Base-by-base conservation (phyloP, 2,797 vertebrate genomes). In the Telmatherina bonti region DNA sequence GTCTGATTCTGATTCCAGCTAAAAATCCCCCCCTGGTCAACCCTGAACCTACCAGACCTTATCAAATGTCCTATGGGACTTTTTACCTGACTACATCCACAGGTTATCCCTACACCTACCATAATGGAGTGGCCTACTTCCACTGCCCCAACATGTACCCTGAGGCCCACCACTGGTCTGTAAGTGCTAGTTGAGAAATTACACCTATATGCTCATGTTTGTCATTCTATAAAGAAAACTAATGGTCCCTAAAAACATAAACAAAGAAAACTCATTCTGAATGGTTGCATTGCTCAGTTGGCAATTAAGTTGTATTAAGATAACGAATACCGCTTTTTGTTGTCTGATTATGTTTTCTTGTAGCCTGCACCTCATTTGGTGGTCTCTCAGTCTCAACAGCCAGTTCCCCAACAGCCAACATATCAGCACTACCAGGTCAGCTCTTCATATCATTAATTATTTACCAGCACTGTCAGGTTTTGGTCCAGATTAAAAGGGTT, bases 91-190 rank as follows among this genome's bases (percentile, higher is more conserved):
- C 95, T 45, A 96, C 96, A 53, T 91, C 95, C 18, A 94, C 93
- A 51, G 96, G 95, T 7, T 93, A 90, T 76, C 95, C 96, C 4
- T 96, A 96, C 58, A 92, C 94, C 76, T 96, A 94, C 75, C 93
- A 95, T 85, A 96, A 96, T 18, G 96, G 96, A 55, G 91, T 95
- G 82, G 95, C 96, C 78, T 97, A 96, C 85, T 96, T 97, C 91
- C 93, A 93, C 74, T 88, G 85, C 15, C 88, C 94, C 43, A 94
- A 92, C 68, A 82, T 89, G 64, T 76, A 81, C 79, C 85, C 93
- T 38, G 70, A 90, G 62, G 77, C 84, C 0, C 90, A 93, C 22
- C 87, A 92, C 16, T 96, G 95, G 95, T 91, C 92, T 78, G 94
- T 96, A 85, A 95, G 95, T 93, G 15, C 30, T 6, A 15, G 33